Conservation (phyloP, 2,113 vertebrate species). For the Anhinga anhinga region DNA sequence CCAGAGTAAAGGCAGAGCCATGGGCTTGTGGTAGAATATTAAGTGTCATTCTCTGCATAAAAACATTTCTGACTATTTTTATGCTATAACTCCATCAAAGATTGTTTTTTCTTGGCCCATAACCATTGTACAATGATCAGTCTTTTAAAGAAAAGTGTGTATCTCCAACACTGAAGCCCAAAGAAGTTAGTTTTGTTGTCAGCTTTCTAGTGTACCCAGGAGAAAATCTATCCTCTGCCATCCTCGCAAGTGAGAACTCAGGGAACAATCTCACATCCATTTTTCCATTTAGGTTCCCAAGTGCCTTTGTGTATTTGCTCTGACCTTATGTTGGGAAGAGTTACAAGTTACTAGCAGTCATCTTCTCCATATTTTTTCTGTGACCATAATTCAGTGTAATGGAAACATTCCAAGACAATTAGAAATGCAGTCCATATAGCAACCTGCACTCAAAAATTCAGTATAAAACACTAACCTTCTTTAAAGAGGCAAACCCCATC, state of each 20-base stretch:
- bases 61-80: background rate
- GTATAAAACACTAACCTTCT: background rate
- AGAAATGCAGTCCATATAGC: background rate
- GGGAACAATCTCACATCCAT: conserved; percentile 26
- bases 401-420: conserved; percentile 37
- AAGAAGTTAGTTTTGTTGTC: conserved; percentile 2
- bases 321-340: conserved; percentile 44
- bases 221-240: conserved; percentile 13
- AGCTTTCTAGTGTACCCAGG: background rate
- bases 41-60: background rate
- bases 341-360: conserved; percentile 7
- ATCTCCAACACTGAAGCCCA: background rate
- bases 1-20: background rate
- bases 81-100: background rate
- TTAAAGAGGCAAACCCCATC: background rate
- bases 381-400: conserved; percentile 8
- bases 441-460: conserved; percentile 10
- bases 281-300: conserved; percentile 49
- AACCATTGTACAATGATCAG: background rate
- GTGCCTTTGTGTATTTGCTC: conserved; percentile 26
- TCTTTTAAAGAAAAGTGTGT: background rate
- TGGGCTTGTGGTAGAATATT: background rate
- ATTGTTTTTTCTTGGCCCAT: background rate
- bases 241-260: background rate
- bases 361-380: conserved; percentile 6